These are phyloP conservation scores for Dioctria rufipes DNA, from an alignment of 2,888 invertebrate genomes.

Conservation along the genomic window DNA sequence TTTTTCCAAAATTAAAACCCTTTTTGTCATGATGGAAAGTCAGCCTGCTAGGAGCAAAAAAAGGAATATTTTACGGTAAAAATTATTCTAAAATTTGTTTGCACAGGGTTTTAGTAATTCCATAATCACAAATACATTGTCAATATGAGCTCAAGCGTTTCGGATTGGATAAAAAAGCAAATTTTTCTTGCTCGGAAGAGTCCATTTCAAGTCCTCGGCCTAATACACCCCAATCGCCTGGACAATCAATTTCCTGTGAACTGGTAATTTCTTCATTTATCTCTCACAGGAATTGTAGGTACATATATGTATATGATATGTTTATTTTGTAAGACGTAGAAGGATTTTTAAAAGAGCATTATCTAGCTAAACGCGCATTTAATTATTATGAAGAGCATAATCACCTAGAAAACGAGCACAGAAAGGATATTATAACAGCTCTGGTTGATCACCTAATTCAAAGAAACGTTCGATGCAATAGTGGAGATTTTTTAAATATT, in stretches of 20 bases:
- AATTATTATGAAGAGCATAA: no score
- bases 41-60: background rate
- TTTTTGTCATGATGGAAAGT: slow-evolving; percentile 4
- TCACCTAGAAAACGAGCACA: no score
- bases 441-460: background rate
- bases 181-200: no score
- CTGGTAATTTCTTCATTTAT: background rate
- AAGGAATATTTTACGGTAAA: background rate
- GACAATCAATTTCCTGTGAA: background rate
- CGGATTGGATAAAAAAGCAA: background rate
- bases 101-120: background rate
- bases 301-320: background rate
- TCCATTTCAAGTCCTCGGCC: no score
- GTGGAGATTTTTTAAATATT: background rate
- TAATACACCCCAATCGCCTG: background rate
- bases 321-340: background rate
- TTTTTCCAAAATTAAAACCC: no score
- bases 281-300: no score
- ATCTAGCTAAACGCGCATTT: no score
- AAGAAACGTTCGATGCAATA: background rate
- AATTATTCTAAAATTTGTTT: background rate
- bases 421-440: no score
- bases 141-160: background rate
- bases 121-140: background rate
- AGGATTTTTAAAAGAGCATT: background rate